Evolutionary conservation across 2,113 vertebrate genomes (phyloP).

Genomic region (Chlamydotis undulata): DNA sequence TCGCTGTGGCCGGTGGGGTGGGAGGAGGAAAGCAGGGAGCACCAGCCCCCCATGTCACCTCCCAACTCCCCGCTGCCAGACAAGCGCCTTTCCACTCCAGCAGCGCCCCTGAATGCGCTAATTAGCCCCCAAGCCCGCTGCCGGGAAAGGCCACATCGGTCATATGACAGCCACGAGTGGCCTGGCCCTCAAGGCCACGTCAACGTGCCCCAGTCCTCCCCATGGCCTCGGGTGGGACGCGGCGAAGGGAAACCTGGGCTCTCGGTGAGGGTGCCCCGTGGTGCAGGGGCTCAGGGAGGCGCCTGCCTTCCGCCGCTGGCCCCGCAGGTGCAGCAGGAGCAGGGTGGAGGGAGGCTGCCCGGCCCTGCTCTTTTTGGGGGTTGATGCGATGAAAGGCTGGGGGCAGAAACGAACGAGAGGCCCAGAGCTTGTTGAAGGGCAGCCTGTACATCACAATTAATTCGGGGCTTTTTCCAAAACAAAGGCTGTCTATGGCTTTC

Average conservation of each 20-base stretch:
- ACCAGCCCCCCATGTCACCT: slow-evolving; percentile 46
- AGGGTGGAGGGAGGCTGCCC: neutral
- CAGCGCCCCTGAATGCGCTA: slow-evolving; percentile 82
- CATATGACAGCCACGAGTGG: slow-evolving; percentile 57
- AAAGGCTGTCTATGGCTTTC: slow-evolving; percentile 15
- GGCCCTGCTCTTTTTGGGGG: neutral
- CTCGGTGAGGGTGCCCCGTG: too few species aligned
- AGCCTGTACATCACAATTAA: slow-evolving; percentile 26
- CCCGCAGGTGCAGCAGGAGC: neutral
- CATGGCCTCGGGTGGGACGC: neutral
- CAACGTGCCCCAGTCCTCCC: neutral
- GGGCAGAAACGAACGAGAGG: neutral
- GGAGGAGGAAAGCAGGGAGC: neutral
- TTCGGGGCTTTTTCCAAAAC: slow-evolving; percentile 7
- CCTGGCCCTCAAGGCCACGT: neutral
- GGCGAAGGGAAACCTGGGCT: neutral
- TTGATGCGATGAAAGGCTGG: neutral
- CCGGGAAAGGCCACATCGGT: neutral
- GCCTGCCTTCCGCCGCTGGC: neutral
- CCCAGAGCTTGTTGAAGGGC: neutral
- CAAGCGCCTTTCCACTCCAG: slow-evolving; percentile 84
- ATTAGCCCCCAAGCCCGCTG: slow-evolving; percentile 75
- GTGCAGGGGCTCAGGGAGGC: neutral
- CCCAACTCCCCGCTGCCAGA: slow-evolving; percentile 73
- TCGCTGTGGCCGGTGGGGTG: too few species aligned